phyloP scores from a whole-genome alignment of 2,888 invertebrate species.

The Melinaea marsaeus region DNA sequence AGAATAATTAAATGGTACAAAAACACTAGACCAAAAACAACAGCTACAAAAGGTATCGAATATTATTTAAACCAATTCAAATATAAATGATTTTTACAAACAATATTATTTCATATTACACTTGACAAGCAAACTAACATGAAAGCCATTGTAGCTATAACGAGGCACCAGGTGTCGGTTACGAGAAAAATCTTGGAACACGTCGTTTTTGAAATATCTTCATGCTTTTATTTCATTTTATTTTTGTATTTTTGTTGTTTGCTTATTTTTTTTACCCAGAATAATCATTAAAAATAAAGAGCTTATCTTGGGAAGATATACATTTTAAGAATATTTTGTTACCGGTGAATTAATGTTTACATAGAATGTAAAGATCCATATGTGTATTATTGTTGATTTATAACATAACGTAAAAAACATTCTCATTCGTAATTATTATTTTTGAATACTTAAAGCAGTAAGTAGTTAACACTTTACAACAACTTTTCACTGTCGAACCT shows the following conservation, averaged over 20 bases:
- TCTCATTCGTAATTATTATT: too few relatives aligned
- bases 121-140: slow-evolving; percentile 13
- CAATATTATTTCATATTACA: neutral
- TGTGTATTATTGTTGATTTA: too few relatives aligned
- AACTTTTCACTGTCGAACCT: neutral
- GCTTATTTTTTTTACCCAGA: neutral
- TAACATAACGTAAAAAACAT: too few relatives aligned
- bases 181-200: slow-evolving; percentile 21
- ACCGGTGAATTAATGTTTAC: too few relatives aligned
- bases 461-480: neutral
- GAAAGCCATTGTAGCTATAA: slow-evolving; percentile 12
- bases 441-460: neutral
- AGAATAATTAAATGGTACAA: too few relatives aligned
- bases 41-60: neutral
- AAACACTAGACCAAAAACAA: neutral
- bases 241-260: slow-evolving; percentile 7
- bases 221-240: slow-evolving; percentile 3
- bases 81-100: neutral
- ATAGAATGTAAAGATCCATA: too few relatives aligned
- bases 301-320: too few relatives aligned
- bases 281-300: neutral
- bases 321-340: too few relatives aligned
- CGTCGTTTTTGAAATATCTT: slow-evolving; percentile 5
- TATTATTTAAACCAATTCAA: slow-evolving; percentile 1
- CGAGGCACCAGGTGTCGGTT: slow-evolving; percentile 18